phyloP scores from a whole-genome alignment of 2,797 vertebrate genomes.

The Chiloscyllium punctatum region DNA sequence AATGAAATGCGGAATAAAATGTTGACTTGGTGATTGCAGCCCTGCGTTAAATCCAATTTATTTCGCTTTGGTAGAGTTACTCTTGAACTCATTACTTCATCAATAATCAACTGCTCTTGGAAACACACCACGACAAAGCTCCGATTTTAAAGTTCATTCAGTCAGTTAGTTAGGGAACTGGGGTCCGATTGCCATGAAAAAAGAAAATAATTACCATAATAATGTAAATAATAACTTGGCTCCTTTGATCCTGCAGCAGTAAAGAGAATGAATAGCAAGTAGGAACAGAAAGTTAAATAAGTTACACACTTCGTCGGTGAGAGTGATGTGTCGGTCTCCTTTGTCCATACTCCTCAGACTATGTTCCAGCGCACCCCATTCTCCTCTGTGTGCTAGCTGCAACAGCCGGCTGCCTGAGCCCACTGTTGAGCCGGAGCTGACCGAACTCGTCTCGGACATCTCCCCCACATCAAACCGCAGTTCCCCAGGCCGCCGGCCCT shows the following conservation, averaged over 20 bases:
- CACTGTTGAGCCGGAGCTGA: slow-evolving; percentile 36
- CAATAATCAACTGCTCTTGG: not conserved
- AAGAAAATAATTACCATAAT: not conserved
- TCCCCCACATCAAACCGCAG: not conserved
- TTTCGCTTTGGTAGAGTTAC: not conserved
- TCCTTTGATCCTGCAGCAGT: not conserved
- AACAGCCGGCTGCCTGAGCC: slow-evolving; percentile 42
- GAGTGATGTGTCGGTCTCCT: slow-evolving; percentile 41
- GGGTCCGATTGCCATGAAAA: not conserved
- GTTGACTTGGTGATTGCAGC: not conserved
- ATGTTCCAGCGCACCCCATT: slow-evolving; percentile 46
- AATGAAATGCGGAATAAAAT: not conserved
- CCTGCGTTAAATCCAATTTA: not conserved
- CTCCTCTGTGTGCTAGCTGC: slow-evolving; percentile 46
- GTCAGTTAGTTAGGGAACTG: no score
- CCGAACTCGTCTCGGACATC: slow-evolving; percentile 44
- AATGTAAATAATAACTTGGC: no score
- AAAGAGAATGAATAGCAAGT: not conserved
- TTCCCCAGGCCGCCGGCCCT: no score
- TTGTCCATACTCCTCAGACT: slow-evolving; percentile 47
- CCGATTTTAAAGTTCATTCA: no score
- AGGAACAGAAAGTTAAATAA: not conserved
- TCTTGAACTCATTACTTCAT: not conserved
- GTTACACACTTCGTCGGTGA: slow-evolving; percentile 44
- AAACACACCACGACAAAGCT: not conserved